Evolutionary conservation across 2,113 vertebrate genomes (phyloP), one percentile per base, ranked within the genome.

Genomic region (Brachionichthys hirsutus): DNA sequence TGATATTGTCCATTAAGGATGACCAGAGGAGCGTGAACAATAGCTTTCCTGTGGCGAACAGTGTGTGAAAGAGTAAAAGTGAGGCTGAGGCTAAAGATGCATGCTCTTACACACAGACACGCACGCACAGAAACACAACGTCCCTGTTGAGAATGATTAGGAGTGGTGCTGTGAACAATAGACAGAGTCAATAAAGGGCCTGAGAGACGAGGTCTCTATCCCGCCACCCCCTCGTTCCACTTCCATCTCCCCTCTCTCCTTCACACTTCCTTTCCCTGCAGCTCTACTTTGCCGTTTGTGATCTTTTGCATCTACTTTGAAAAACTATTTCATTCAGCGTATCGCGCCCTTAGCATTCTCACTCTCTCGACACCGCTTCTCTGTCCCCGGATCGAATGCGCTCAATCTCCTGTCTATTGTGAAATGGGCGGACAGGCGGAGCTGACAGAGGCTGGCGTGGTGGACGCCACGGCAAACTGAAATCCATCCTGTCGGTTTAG

Each of bases 121-220:
- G 20, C 57, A 61, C 22, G 34, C 53, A 49, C 59, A 56, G 53
- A 71, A 44, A 76, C 69, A 78, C 72, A 78, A 54, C 54, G 65
- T 75, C 84, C 81, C 79, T 78, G 85, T 80, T 81, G 86, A 87
- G 86, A 87, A 83, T 81, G 82, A 89, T 88, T 88, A 86, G 88
- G 67, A 81, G 64, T 74, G 78, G 77, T 80, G 82, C 85, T 83
- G 86, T 75, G 82, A 83, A 89, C 86, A 89, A 88, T 83, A 83
- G 88, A 84, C 79, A 77, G 85, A 87, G 86, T 88, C 88, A 88
- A 89, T 87, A 85, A 85, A 85, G 60, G 81, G 87, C 78, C 79
- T 78, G 48, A 41, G 83, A 89, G 82, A 87, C 77, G 75, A 81
- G 77, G 75, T 84, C 73, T 79, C 81, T 62, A 66, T 61, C 51